These are phyloP conservation scores for Diuraphis noxia DNA, from an alignment of 1,140 invertebrate species.

Conservation along the genomic window DNA sequence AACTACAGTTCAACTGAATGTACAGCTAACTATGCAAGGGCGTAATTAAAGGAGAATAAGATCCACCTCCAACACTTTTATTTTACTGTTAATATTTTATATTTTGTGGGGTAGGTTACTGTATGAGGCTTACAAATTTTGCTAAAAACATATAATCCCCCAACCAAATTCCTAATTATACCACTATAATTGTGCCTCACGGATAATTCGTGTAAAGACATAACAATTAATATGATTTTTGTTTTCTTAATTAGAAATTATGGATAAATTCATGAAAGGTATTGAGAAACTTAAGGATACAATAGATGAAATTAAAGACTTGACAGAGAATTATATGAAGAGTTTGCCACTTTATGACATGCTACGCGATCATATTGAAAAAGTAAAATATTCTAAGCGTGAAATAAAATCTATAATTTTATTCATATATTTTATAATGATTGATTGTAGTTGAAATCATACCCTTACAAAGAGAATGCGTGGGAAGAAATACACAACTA, in stretches of 20 bases:
- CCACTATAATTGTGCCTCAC: no score
- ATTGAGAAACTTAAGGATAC: background rate
- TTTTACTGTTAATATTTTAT: no score
- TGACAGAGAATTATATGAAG: background rate
- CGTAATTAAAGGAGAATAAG: no score
- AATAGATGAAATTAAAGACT: background rate
- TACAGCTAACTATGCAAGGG: no score
- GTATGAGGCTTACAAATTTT: no score
- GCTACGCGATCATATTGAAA: background rate
- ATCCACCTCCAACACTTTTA: no score
- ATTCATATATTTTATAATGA: background rate
- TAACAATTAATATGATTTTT: background rate
- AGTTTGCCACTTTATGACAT: background rate
- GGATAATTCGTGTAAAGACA: background rate
- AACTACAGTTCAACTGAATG: background rate
- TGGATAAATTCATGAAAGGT: background rate
- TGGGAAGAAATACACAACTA: conserved; percentile 19
- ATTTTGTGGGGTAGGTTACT: no score
- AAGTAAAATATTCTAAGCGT: background rate
- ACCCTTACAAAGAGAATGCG: conserved; percentile 30
- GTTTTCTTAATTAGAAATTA: background rate
- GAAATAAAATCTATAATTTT: background rate
- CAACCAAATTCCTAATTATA: no score
- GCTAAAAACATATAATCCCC: no score
- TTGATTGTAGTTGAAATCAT: conserved; percentile 22